Evolutionary conservation across 2,888 invertebrate genomes (phyloP), one percentile per base, ranked within the genome.

Genomic region (Seira ritae): DNA sequence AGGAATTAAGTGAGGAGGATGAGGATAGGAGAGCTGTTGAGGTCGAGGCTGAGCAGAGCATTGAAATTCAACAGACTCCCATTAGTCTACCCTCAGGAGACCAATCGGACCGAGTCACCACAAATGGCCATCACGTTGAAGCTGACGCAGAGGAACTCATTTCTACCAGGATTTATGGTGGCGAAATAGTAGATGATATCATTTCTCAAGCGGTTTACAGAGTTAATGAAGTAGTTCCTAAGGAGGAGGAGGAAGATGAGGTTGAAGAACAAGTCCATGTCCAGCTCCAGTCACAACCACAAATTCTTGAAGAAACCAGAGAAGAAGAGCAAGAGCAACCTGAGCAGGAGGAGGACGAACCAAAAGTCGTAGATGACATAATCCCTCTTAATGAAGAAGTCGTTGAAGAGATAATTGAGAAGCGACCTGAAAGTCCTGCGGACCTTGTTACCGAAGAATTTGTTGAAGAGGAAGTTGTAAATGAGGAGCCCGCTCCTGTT

Each of bases 131-230:
- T 66, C 70, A 80, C 8, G 23, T 1, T 22, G 31, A 31, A 31
- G 69, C 70, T 67, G 77, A 78, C 75, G 62, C 68, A 19, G n/a
- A 68, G 19, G 82, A 83, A 68, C 37, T 83, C 68, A 79, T 84
- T 73, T 78, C 37, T 15, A 84, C 83, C 19, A 78, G 78, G 17
- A 70, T 74, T 74, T 87, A 71, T 76, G 87, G 86, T 4, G 80
- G 77, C 65, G 87, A 85, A 37, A 87, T 86, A 66, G 87, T 89
- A 1, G 88, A 89, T 70, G 87, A 88, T 23, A 87, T 88, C 22
- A 85, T 89, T 72, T 80, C 86, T 55, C 80, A 87, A 50, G 89
- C 89, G 15, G 66, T 89, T 55, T 85, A 83, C 37, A 83, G 86
- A 23, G 83, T 87, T 65, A 87, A 87, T 77, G 81, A 83, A 71